Evolutionary conservation across 2,888 invertebrate species (phyloP).

Genomic region (Spilosoma lubricipeda): DNA sequence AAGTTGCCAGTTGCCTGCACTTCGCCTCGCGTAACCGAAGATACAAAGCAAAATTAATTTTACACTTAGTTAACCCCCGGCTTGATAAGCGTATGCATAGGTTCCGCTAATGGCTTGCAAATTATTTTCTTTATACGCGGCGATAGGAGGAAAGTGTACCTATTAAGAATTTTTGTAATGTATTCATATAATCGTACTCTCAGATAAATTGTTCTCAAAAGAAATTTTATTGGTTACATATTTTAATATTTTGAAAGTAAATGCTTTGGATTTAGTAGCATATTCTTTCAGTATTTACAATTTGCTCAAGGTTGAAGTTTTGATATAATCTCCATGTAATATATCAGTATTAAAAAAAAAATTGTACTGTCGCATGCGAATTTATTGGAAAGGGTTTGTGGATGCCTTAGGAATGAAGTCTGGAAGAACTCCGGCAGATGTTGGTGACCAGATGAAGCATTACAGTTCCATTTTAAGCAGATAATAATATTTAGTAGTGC

Average conservation of each 20-base stretch:
- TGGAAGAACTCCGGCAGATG: no score
- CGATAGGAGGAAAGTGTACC: neutral
- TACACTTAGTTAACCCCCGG: slow-evolving; percentile 38
- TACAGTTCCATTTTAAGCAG: no score
- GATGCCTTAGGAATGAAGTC: no score
- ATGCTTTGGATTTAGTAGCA: neutral
- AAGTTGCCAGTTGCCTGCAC: slow-evolving; percentile 19
- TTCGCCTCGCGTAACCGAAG: slow-evolving; percentile 11
- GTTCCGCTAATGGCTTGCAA: slow-evolving; percentile 36
- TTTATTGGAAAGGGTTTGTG: no score
- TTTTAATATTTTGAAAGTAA: neutral
- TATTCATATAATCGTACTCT: neutral
- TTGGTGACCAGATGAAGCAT: no score
- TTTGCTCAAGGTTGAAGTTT: no score
- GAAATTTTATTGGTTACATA: neutral
- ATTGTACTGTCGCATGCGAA: neutral
- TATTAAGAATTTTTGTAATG: neutral
- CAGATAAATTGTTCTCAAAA: neutral
- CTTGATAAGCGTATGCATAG: slow-evolving; percentile 44
- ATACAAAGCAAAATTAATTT: slow-evolving; percentile 50
- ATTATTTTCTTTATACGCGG: slow-evolving; percentile 28
- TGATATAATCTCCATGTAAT: no score
- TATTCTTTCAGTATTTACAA: no score
- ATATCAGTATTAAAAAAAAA: no score
- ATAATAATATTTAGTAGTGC: no score